Evolutionary conservation across 2,888 invertebrate genomes (phyloP).

Genomic region (Dicranocentrus wangi): DNA sequence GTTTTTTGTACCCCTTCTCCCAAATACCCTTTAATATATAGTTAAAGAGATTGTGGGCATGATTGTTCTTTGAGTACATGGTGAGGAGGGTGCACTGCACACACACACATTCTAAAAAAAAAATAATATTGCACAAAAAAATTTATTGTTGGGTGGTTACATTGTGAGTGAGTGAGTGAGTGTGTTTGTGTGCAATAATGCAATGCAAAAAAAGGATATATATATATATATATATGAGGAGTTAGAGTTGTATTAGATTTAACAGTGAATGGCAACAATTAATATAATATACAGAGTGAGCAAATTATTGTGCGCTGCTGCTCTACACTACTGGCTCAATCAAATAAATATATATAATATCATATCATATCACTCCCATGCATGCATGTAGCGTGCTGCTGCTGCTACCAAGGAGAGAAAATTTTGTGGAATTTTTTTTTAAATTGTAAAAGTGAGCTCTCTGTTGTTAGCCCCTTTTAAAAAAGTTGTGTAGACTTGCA

Average conservation of each 20-base stretch:
- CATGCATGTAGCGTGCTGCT: too few relatives aligned
- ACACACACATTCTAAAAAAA: too few relatives aligned
- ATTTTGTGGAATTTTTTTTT: constrained; percentile 5
- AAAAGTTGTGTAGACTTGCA: too few relatives aligned
- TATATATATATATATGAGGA: too few relatives aligned
- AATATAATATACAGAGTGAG: neutral
- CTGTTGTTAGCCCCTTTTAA: too few relatives aligned
- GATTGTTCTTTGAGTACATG: too few relatives aligned
- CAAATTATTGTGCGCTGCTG: constrained; percentile 22
- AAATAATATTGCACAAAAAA: constrained; percentile 41
- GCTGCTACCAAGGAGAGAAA: constrained; percentile 38
- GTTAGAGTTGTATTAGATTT: neutral
- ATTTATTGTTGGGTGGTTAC: neutral
- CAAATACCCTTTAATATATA: too few relatives aligned
- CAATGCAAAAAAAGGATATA: too few relatives aligned
- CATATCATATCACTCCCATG: constrained; percentile 25
- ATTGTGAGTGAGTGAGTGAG: constrained; percentile 6
- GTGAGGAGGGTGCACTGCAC: too few relatives aligned
- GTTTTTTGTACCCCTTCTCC: too few relatives aligned
- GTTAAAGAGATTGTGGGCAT: too few relatives aligned
- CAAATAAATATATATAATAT: neutral
- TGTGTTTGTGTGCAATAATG: constrained; percentile 31
- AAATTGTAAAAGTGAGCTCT: too few relatives aligned
- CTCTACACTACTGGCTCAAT: constrained; percentile 31
- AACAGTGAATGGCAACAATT: constrained; percentile 16